These are phyloP conservation scores for Zaprionus obscuricornis DNA, from an alignment of 2,888 invertebrate genomes.

Conservation along the genomic window DNA sequence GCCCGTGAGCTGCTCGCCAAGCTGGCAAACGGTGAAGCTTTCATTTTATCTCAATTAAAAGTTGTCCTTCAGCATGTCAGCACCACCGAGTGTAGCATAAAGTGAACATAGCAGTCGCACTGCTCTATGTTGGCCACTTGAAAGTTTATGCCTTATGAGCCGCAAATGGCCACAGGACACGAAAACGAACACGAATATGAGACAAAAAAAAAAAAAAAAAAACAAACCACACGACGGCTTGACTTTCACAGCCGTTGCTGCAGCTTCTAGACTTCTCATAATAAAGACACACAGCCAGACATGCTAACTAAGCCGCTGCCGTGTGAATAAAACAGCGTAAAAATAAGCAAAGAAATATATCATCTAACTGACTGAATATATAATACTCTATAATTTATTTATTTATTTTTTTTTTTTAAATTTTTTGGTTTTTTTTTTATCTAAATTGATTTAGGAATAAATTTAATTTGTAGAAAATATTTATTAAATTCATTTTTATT, in stretches of 20 bases:
- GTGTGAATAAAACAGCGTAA: constrained; percentile 19
- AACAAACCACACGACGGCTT: constrained; percentile 19
- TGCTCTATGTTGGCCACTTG: constrained; percentile 71
- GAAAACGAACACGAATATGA: constrained; percentile 49
- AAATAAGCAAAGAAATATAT: constrained; percentile 14
- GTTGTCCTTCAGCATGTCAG: constrained; percentile 76
- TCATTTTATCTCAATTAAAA: constrained; percentile 78
- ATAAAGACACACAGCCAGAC: constrained; percentile 66
- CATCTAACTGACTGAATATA: too few species aligned
- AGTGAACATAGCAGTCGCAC: constrained; percentile 5
- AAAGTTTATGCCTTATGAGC: constrained; percentile 78
- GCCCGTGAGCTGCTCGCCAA: constrained; percentile 13
- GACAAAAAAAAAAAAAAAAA: background rate
- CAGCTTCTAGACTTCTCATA: constrained; percentile 29
- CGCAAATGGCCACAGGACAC: constrained; percentile 73
- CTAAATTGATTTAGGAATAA: too few species aligned
- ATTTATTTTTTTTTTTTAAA: too few species aligned
- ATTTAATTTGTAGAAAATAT: too few species aligned
- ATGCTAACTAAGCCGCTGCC: constrained; percentile 54
- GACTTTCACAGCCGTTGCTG: constrained; percentile 1
- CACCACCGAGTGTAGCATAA: constrained; percentile 22
- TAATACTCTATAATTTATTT: too few species aligned
- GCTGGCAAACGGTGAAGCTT: constrained; percentile 29
- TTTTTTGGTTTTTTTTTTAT: too few species aligned
- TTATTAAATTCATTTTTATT: too few species aligned